These are phyloP conservation scores for Australoheros scitulus DNA, from an alignment of 2,113 vertebrate species.

Conservation along the genomic window DNA sequence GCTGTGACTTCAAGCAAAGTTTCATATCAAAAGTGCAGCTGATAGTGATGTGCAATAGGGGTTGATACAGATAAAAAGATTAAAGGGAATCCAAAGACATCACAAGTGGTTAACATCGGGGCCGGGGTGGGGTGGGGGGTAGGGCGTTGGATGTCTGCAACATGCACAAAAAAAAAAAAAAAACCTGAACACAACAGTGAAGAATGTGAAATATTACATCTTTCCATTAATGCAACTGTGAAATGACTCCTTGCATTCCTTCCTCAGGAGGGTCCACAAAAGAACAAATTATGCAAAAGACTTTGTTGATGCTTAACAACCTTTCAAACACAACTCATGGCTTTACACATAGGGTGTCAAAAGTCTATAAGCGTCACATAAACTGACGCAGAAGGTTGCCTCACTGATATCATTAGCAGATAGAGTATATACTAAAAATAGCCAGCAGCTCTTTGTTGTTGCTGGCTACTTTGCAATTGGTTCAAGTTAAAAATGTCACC, in stretches of 20 bases:
- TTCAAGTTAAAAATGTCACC: constrained; percentile 32
- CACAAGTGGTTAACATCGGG: not conserved
- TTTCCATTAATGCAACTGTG: constrained; percentile 16
- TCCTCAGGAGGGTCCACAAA: constrained; percentile 35
- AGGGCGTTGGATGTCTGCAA: no score
- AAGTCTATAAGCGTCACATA: constrained; percentile 5
- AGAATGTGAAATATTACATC: not conserved
- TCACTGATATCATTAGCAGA: constrained; percentile 41
- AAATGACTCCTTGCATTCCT: constrained; percentile 52
- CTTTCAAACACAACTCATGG: constrained; percentile 22
- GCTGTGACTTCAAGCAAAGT: not conserved
- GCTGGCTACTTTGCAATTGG: constrained; percentile 12
- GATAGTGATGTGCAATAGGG: not conserved
- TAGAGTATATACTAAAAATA: constrained; percentile 64
- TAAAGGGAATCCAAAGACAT: not conserved
- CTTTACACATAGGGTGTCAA: constrained; percentile 18
- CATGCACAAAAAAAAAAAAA: no score
- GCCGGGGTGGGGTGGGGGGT: no score
- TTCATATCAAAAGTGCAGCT: not conserved
- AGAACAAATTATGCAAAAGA: not conserved
- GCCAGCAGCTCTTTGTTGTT: constrained; percentile 39
- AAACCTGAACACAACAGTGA: not conserved
- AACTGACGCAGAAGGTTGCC: constrained; percentile 21
- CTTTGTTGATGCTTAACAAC: constrained; percentile 32
- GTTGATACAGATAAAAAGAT: constrained; percentile 12